Evolutionary conservation across 2,888 invertebrate species (phyloP).

Genomic region (Acanthococcus lagerstroemiae): DNA sequence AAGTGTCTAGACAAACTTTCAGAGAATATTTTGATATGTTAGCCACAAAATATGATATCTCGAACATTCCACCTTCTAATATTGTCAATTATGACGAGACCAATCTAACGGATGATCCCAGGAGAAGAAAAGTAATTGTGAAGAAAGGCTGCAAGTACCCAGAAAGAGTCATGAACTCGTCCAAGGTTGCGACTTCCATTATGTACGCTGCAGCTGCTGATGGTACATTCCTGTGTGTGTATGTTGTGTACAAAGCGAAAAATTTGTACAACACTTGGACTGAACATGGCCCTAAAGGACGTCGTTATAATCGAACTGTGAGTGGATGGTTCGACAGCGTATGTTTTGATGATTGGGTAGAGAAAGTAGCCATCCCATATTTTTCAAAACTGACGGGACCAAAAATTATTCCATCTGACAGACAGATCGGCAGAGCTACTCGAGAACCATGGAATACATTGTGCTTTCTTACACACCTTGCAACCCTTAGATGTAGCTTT

Average conservation of each 20-base stretch:
- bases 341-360: constrained; percentile 32
- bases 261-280: constrained; percentile 34
- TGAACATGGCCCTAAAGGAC: constrained; percentile 19
- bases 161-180: background rate
- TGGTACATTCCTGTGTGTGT: constrained; percentile 33
- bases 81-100: constrained; percentile 30
- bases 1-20: constrained; percentile 9
- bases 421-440: constrained; percentile 33
- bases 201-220: constrained; percentile 34
- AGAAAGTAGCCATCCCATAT: constrained; percentile 27
- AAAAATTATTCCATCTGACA: constrained; percentile 27
- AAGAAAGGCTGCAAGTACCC: constrained; percentile 12
- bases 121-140: constrained; percentile 21
- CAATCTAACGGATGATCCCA: constrained; percentile 28
- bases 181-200: constrained; percentile 32
- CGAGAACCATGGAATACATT: constrained; percentile 32
- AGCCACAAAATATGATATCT: constrained; percentile 6
- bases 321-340: constrained; percentile 38
- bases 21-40: constrained; percentile 23
- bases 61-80: constrained; percentile 2
- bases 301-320: constrained; percentile 35
- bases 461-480: constrained; percentile 33
- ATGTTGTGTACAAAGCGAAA: constrained; percentile 34
- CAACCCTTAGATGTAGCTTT: constrained; percentile 35
- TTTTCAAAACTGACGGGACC: constrained; percentile 20